Percentiles rank a stretch among this genome's conserved stretches.
Evolutionary conservation across 2,797 vertebrate species (phyloP).

Genomic region (Tokudaia muenninki): DNA sequence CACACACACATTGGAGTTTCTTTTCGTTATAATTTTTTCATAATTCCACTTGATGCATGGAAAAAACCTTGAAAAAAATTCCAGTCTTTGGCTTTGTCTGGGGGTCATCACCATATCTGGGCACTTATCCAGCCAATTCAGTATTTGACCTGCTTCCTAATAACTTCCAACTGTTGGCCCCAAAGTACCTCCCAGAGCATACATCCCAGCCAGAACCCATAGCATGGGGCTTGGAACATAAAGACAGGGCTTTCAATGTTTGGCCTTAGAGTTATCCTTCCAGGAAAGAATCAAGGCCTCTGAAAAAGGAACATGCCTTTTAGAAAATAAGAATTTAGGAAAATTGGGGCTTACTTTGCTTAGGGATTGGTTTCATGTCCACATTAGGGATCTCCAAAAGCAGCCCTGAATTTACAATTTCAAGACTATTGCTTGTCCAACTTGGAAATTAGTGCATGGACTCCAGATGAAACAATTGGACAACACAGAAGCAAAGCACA

Average conservation of each 20-base stretch:
- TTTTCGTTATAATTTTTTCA: constrained; percentile 45
- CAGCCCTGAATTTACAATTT: constrained; percentile 69
- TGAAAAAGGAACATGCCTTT: constrained; percentile 60
- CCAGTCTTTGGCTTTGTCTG: constrained; percentile 45
- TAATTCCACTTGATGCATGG: constrained; percentile 45
- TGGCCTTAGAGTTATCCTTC: constrained; percentile 54
- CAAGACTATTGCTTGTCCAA: constrained; percentile 67
- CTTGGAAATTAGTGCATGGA: constrained; percentile 76
- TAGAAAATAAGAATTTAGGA: constrained; percentile 69
- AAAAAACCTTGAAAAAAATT: constrained; percentile 51
- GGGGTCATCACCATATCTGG: constrained; percentile 44
- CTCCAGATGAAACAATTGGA: constrained; percentile 77
- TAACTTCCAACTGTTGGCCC: constrained; percentile 15
- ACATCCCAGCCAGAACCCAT: constrained; percentile 13
- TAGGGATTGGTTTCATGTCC: constrained; percentile 48
- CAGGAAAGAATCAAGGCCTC: constrained; percentile 65
- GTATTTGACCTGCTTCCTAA: constrained; percentile 66
- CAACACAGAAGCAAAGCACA: constrained; percentile 77
- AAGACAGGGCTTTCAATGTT: constrained; percentile 56
- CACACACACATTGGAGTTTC: constrained; percentile 24
- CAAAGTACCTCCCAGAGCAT: constrained; percentile 20
- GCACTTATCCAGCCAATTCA: constrained; percentile 38
- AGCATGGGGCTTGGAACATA: background rate
- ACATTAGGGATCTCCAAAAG: constrained; percentile 61
- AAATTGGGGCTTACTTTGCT: constrained; percentile 66